A percentile compares a stretch with the other conserved stretches of the same genome.
Evolutionary conservation across 2,888 invertebrate genomes (phyloP).

Genomic region (Noctuana brunneofusca): DNA sequence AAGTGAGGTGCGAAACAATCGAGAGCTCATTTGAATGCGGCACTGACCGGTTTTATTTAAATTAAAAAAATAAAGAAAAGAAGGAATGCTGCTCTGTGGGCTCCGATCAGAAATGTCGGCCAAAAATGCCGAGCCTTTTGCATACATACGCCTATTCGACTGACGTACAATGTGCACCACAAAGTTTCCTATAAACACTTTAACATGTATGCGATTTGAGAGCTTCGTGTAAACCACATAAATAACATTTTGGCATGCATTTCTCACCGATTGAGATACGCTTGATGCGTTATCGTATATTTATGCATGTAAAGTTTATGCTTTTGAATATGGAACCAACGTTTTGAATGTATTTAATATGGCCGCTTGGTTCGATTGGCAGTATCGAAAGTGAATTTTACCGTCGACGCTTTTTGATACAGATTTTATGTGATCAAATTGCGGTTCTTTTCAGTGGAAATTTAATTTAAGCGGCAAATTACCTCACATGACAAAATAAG

Average conservation of each 20-base stretch:
- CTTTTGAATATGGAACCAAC: conserved; percentile 34
- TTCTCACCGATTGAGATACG: conserved; percentile 24
- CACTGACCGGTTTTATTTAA: conserved; percentile 59
- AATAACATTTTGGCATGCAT: conserved; percentile 32
- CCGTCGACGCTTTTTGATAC: conserved; percentile 13
- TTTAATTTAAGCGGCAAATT: neutral
- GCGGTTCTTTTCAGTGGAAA: neutral
- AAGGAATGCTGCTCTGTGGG: conserved; percentile 49
- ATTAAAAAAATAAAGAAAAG: conserved; percentile 49
- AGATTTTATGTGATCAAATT: conserved; percentile 11
- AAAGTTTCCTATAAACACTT: conserved; percentile 35
- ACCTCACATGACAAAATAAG: neutral
- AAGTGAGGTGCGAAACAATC: conserved; percentile 63
- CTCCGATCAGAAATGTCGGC: conserved; percentile 56
- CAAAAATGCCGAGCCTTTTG: conserved; percentile 48
- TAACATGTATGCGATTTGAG: conserved; percentile 28
- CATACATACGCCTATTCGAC: conserved; percentile 40
- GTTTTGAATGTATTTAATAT: conserved; percentile 33
- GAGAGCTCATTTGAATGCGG: conserved; percentile 64
- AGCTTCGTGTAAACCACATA: conserved; percentile 29
- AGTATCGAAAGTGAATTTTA: conserved; percentile 15
- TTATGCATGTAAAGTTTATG: conserved; percentile 35
- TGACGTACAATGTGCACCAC: conserved; percentile 34
- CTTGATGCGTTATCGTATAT: conserved; percentile 29
- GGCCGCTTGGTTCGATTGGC: conserved; percentile 19